These are phyloP conservation scores for Procavia capensis DNA, from an alignment of 2,113 vertebrate species.

Conservation along the genomic window DNA sequence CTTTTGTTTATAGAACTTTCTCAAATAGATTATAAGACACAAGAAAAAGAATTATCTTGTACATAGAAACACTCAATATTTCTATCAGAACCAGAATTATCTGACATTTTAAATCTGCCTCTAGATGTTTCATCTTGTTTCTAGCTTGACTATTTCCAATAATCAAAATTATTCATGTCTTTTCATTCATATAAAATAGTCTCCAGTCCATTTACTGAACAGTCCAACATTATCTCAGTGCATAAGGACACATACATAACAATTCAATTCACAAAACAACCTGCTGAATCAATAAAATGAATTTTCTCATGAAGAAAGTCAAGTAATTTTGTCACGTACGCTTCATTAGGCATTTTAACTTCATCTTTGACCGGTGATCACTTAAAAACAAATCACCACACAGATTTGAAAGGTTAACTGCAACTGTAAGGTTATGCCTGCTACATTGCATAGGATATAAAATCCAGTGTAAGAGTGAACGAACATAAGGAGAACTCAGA, in stretches of 20 bases:
- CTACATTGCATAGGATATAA: neutral
- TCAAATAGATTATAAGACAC: constrained; percentile 49
- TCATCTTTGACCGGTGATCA: constrained; percentile 1
- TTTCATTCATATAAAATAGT: constrained; percentile 52
- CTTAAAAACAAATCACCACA: constrained; percentile 34
- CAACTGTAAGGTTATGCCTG: neutral
- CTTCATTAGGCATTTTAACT: constrained; percentile 10
- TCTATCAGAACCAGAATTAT: constrained; percentile 22
- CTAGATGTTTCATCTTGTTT: neutral
- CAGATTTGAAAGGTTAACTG: neutral
- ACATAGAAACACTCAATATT: constrained; percentile 25
- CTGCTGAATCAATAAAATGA: constrained; percentile 52
- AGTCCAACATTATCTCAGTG: neutral
- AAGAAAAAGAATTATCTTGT: neutral
- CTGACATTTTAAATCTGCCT: neutral
- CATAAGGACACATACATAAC: constrained; percentile 27
- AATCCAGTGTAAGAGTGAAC: constrained; percentile 43
- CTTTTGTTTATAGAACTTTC: constrained; percentile 37
- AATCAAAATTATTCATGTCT: neutral
- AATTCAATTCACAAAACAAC: neutral
- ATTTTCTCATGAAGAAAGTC: neutral
- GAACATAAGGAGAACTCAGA: neutral
- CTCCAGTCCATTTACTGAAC: constrained; percentile 44
- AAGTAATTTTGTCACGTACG: neutral
- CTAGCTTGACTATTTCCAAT: neutral